Conservation (phyloP, 1,140 invertebrate genomes). For the Bombus soroeensis region DNA sequence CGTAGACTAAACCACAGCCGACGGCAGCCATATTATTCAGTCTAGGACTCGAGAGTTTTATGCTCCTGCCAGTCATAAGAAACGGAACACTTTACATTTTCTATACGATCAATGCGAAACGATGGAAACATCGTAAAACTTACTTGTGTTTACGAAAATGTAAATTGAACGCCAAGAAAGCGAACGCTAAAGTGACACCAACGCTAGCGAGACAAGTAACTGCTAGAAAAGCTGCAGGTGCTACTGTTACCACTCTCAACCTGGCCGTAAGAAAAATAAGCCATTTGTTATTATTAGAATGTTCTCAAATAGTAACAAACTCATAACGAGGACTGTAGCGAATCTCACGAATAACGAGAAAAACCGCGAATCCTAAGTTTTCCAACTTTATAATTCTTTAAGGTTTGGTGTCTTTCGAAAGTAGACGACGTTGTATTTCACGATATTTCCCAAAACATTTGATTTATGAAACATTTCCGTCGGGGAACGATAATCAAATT, state of each 20-base stretch:
- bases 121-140: constrained; percentile 58
- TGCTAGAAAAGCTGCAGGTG: constrained; percentile 88
- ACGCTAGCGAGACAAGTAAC: constrained; percentile 88
- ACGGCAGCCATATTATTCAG: constrained; percentile 98
- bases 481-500: background rate
- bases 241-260: constrained; percentile 88
- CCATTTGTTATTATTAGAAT: background rate
- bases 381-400: background rate
- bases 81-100: background rate
- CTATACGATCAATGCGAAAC: background rate
- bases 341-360: background rate
- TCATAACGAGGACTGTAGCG: background rate
- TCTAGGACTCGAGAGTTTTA: constrained; percentile 97
- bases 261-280: constrained; percentile 81
- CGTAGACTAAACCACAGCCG: constrained; percentile 96
- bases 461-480: background rate
- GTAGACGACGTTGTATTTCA: background rate
- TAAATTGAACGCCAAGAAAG: constrained; percentile 93
- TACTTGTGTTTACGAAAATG: constrained; percentile 94
- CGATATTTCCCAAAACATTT: background rate
- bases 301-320: background rate
- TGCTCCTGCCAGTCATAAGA: constrained; percentile 83
- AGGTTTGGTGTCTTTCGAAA: background rate
- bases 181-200: constrained; percentile 90
- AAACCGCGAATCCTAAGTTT: background rate